Evolutionary conservation across 2,888 invertebrate species (phyloP).

Genomic region (Adela reaumurella): DNA sequence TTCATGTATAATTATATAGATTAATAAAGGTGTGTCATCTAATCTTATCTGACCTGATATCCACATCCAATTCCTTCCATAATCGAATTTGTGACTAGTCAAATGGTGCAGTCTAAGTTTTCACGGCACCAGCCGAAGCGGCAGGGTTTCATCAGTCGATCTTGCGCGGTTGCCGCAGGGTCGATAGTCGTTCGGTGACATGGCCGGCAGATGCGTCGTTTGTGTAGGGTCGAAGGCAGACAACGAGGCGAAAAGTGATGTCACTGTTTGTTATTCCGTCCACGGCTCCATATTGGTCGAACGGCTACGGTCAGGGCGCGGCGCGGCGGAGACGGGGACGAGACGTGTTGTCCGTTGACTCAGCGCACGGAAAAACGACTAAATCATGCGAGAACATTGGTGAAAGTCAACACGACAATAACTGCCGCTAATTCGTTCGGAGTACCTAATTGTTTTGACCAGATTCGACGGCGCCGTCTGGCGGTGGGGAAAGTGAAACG

Average conservation of each 20-base stretch:
- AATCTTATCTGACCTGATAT: too few species aligned
- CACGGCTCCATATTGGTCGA: slow-evolving; percentile 27
- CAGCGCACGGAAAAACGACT: slow-evolving; percentile 24
- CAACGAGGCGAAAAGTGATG: slow-evolving; percentile 31
- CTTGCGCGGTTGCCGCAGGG: slow-evolving; percentile 19
- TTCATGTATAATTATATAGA: too few species aligned
- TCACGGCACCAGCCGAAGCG: background rate
- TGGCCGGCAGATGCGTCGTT: slow-evolving; percentile 20
- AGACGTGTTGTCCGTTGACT: slow-evolving; percentile 25
- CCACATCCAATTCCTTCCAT: too few species aligned
- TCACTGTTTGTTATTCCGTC: slow-evolving; percentile 45
- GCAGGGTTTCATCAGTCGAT: slow-evolving; percentile 2
- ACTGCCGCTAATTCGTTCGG: background rate
- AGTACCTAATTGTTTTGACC: background rate
- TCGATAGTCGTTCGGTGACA: slow-evolving; percentile 19
- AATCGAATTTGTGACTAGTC: background rate
- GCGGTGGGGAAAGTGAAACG: background rate
- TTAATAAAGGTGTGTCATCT: too few species aligned
- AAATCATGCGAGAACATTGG: background rate
- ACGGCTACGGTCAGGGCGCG: background rate
- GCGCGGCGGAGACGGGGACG: background rate
- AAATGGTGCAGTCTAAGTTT: background rate
- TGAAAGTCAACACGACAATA: background rate
- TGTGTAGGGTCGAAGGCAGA: slow-evolving; percentile 12
- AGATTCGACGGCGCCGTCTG: background rate